These are phyloP conservation scores for Athripsodes cinereus DNA, from an alignment of 2,888 invertebrate species.

Conservation along the genomic window DNA sequence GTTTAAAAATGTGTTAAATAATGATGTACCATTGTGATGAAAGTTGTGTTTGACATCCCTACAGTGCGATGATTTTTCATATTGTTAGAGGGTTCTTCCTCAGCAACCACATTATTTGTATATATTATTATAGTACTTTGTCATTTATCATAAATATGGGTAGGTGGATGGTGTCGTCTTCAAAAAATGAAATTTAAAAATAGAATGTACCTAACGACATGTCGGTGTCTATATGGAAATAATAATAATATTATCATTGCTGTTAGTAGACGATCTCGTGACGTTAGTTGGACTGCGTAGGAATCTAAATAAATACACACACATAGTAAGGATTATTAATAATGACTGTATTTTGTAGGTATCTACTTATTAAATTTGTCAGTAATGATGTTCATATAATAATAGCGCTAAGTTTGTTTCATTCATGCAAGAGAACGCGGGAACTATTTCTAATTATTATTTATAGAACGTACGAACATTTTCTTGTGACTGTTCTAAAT, in stretches of 20 bases:
- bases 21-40: too few relatives aligned
- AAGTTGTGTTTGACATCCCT: too few relatives aligned
- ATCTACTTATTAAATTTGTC: not conserved
- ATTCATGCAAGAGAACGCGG: conserved; percentile 17
- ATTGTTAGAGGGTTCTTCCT: too few relatives aligned
- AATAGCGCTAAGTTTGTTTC: conserved; percentile 5
- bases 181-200: not conserved
- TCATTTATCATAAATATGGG: not conserved
- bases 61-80: too few relatives aligned
- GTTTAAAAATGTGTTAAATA: too few relatives aligned
- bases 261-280: not conserved
- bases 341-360: not conserved
- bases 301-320: not conserved
- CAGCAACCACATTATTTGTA: too few relatives aligned
- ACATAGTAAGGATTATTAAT: not conserved
- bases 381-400: not conserved
- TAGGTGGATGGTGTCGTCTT: not conserved
- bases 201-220: not conserved
- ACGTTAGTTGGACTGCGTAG: conserved; percentile 2
- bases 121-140: too few relatives aligned
- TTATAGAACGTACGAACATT: conserved; percentile 1
- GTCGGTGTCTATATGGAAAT: not conserved
- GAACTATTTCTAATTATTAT: conserved; percentile 15
- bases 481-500: conserved; percentile 20
- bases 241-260: not conserved